phyloP scores from a whole-genome alignment of 2,113 vertebrate genomes.

The Scytalopus superciliaris region DNA sequence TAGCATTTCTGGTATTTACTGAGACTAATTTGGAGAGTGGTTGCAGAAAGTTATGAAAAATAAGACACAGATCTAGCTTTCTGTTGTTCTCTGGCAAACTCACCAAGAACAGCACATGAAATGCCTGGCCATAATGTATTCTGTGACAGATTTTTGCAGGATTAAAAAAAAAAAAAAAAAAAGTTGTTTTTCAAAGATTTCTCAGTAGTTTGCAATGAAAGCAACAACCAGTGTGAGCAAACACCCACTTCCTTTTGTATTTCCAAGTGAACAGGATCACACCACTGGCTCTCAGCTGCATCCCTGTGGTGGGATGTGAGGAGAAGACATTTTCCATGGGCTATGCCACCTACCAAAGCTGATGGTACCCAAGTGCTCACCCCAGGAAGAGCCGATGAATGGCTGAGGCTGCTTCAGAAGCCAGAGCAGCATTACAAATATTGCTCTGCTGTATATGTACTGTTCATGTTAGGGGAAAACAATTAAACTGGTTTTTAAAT shows the following conservation, averaged over 20 bases:
- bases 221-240: neutral
- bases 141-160: neutral
- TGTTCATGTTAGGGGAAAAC: neutral
- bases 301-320: neutral
- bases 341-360: neutral
- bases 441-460: neutral
- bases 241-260: neutral
- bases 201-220: neutral
- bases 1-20: constrained; percentile 13
- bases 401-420: neutral
- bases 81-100: neutral
- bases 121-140: neutral
- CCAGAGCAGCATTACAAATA: neutral
- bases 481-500: neutral
- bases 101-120: neutral
- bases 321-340: neutral
- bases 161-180: neutral
- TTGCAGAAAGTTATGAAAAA: neutral
- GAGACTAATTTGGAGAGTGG: neutral
- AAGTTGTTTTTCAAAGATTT: neutral
- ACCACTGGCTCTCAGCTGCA: constrained; percentile 2
- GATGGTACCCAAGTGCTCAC: neutral
- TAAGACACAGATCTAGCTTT: neutral
- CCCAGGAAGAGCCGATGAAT: neutral
- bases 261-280: neutral